phyloP scores from a whole-genome alignment of 2,113 vertebrate species.

The Origma solitaria region DNA sequence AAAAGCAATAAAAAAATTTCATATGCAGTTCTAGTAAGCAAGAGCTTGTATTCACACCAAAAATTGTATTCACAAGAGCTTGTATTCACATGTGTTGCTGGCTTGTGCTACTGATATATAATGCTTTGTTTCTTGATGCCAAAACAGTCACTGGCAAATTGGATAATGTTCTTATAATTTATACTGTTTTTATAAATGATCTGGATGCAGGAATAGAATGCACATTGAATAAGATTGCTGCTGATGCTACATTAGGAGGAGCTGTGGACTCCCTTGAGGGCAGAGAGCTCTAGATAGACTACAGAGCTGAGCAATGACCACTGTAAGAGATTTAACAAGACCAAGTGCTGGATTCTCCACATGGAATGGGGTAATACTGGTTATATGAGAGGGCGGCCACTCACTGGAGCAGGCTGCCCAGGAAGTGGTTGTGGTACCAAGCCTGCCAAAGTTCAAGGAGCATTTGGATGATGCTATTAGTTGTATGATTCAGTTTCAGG shows the following conservation, averaged over 20 bases:
- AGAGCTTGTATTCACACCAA: not conserved
- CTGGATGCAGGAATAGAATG: not conserved
- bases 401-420: not conserved
- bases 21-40: not conserved
- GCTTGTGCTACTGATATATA: not conserved
- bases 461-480: not conserved
- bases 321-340: not conserved
- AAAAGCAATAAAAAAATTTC: not conserved
- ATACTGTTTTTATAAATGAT: not conserved
- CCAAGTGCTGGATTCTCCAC: not conserved
- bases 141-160: not conserved
- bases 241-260: not conserved
- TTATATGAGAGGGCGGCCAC: not conserved
- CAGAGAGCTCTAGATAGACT: not conserved
- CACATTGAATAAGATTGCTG: not conserved
- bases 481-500: not conserved
- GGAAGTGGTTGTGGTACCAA: not conserved
- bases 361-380: not conserved
- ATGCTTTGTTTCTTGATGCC: not conserved
- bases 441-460: not conserved
- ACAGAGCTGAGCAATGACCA: not conserved
- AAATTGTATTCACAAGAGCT: not conserved
- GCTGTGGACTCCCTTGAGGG: not conserved
- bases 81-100: not conserved
- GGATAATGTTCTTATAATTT: not conserved